Base-by-base conservation (phyloP, 2,888 invertebrate species). In the Rosalia funebris region DNA sequence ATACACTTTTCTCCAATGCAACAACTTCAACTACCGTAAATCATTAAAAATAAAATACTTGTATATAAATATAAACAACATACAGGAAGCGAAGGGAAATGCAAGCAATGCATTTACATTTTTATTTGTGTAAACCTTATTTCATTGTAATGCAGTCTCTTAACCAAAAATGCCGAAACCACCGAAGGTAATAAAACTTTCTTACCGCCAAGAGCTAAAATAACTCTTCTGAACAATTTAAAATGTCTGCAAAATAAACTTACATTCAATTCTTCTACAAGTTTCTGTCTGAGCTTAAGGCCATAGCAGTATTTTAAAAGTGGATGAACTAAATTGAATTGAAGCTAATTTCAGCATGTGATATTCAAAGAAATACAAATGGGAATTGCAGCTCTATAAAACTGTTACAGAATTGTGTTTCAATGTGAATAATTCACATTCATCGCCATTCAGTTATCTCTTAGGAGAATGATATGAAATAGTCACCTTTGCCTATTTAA, bases 101-200 rank as follows among this genome's bases (percentile, higher is more conserved):
- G 25, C 37, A 25, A 52, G 16, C 31, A 25, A 14, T 44, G 44
- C 42, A 44, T 54, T 54, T 54, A 17, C 54, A 54, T 54, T 54
- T 10, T 4, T 15, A 32, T 44, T 17, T 42, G 32, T 32, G 39
- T 34, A 54, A 39, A 17, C 19, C 31, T 32, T 16, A 52, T 25
- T 52, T 54, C 34, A 2, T 19, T 32, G 19, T 3, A 9, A 16
- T 44, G 54, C 34, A 17, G 9, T 42, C 16, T 36, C 25, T 50
- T 12, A 50, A 25, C 25, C 50, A 50, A 39, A 39, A 10, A 10
- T 7, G 20, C 11, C 9, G 39, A 50, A 20, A 37, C 10, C 14
- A 16, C 50, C 10, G 10, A 34, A 54, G 19, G 54, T 19, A 54
- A 54, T 54, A 54, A 54, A 54, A 54, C 17, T 54, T 15, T 14